phyloP scores from a whole-genome alignment of 2,888 invertebrate genomes.

The Enoplolaimus lenunculus region DNA sequence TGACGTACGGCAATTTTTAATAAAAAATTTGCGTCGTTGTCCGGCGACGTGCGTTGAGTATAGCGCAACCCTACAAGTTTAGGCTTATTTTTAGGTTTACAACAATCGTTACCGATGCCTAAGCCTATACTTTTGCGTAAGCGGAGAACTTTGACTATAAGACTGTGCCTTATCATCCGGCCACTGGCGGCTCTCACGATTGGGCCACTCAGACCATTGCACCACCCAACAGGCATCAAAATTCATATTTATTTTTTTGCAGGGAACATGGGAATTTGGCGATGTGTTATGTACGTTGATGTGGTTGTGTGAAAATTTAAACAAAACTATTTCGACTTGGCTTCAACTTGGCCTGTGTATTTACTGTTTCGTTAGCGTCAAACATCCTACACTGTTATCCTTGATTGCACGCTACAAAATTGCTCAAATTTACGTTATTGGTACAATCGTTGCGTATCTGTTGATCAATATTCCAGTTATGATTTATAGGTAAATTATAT shows the following conservation, averaged over 20 bases:
- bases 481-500: background rate
- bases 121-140: too few relatives aligned
- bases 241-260: background rate
- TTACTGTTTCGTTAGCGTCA: background rate
- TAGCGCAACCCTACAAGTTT: too few relatives aligned
- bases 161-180: too few relatives aligned
- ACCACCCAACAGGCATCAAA: too few relatives aligned
- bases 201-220: too few relatives aligned
- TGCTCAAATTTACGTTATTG: background rate
- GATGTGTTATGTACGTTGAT: background rate
- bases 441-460: background rate
- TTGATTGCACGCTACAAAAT: background rate
- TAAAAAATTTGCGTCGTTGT: too few relatives aligned
- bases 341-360: background rate
- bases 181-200: too few relatives aligned
- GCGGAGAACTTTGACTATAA: too few relatives aligned
- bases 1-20: too few relatives aligned
- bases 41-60: too few relatives aligned
- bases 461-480: background rate
- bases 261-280: background rate
- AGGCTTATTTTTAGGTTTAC: too few relatives aligned
- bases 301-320: background rate
- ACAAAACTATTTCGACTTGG: background rate
- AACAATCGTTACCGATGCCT: too few relatives aligned
- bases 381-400: background rate